A percentile compares a stretch with the other conserved stretches of the same genome.
phyloP scores from a whole-genome alignment of 2,888 invertebrate species.

The Heliconius sara region DNA sequence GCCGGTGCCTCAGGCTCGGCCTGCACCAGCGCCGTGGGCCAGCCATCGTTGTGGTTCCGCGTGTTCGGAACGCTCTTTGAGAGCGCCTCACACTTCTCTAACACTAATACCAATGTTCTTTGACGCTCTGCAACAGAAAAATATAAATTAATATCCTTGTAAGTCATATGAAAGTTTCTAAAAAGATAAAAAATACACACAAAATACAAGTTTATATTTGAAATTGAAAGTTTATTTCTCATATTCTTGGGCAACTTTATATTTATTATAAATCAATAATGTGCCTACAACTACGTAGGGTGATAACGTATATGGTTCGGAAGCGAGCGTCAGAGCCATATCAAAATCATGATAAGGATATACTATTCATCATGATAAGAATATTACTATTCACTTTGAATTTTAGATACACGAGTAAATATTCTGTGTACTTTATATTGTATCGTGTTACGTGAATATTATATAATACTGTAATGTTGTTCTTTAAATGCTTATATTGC shows the following conservation, averaged over 20 bases:
- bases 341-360: conserved; percentile 10
- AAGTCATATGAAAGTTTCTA: neutral
- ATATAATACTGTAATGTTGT: too few species aligned
- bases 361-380: too few species aligned
- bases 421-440: too few species aligned
- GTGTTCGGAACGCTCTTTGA: conserved; percentile 77
- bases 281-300: neutral
- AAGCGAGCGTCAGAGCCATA: neutral
- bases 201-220: neutral
- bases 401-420: neutral
- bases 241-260: neutral
- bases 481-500: too few species aligned
- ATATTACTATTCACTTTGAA: neutral
- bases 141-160: neutral
- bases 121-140: conserved; percentile 87
- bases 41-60: conserved; percentile 49
- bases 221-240: neutral
- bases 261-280: neutral
- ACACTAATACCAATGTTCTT: conserved; percentile 86
- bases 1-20: conserved; percentile 87
- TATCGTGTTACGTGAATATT: too few species aligned
- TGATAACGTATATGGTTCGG: neutral
- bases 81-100: conserved; percentile 86
- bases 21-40: conserved; percentile 71
- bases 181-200: neutral